Conservation (phyloP, 2,888 invertebrate genomes). For the Conops quadrifasciatus region DNA sequence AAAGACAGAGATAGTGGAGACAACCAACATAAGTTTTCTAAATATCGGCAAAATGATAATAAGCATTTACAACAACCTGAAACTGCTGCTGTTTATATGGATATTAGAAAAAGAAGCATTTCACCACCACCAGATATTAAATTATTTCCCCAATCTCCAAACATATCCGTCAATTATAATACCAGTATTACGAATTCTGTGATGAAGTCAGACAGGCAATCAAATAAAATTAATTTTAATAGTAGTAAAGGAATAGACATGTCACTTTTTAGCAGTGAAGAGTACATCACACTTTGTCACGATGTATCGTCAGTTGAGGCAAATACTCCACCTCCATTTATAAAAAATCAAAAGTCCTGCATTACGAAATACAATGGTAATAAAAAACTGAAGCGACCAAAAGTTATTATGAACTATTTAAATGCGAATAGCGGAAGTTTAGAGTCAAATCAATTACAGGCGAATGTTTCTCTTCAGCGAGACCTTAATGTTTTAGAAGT, state of each 20-base stretch:
- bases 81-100: slow-evolving; percentile 65
- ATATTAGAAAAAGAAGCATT: slow-evolving; percentile 65
- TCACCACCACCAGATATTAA: slow-evolving; percentile 65
- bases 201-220: slow-evolving; percentile 64
- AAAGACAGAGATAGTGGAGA: neutral
- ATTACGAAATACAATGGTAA: slow-evolving; percentile 10
- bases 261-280: slow-evolving; percentile 50
- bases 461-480: slow-evolving; percentile 49
- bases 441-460: slow-evolving; percentile 66
- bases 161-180: slow-evolving; percentile 54
- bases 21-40: neutral
- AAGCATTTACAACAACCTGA: slow-evolving; percentile 62
- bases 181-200: slow-evolving; percentile 66
- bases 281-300: slow-evolving; percentile 1
- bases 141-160: slow-evolving; percentile 57
- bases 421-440: slow-evolving; percentile 68
- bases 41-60: slow-evolving; percentile 46
- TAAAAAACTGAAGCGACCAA: slow-evolving; percentile 6
- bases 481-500: neutral
- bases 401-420: slow-evolving; percentile 46
- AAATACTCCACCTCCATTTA: slow-evolving; percentile 1
- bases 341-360: slow-evolving; percentile 1
- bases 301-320: slow-evolving; percentile 13
- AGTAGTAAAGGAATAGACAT: slow-evolving; percentile 54
- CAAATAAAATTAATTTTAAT: slow-evolving; percentile 52